Evolutionary conservation across 2,113 vertebrate species (phyloP), one percentile per base, ranked within the genome.

Genomic region (Channa argus): DNA sequence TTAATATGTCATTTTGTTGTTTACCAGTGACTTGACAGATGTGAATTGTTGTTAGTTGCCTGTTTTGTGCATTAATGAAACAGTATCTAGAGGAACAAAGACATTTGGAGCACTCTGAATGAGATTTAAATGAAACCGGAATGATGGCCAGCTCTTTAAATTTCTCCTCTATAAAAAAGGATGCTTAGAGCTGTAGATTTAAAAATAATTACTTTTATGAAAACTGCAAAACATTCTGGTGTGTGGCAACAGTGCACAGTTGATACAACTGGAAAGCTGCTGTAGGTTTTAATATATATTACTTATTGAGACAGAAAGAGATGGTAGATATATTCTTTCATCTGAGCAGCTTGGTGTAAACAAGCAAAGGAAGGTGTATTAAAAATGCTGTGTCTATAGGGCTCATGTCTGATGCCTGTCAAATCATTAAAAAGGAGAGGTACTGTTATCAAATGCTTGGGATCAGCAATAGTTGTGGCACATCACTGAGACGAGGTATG

Each of bases 381-480:
- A 92, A 89, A 93, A 94, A 93, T 58, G 63, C 82, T 77, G 70
- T 88, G 86, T 89, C 83, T 91, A 89, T 84, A 89, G 91, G 89
- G 92, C 92, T 89, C 80, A 87, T 90, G 87, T 93, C 91, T 96
- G 95, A 93, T 85, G 94, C 92, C 94, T 96, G 95, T 95, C 95
- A 95, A 94, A 94, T 89, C 91, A 91, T 94, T 93, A 77, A 94
- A 95, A 96, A 91, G 86, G 61, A 93, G 88, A 92, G 92, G 83
- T 92, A 90, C 82, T 84, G 72, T 95, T 95, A 96, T 96, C 95
- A 95, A 87, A 96, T 92, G 93, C 87, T 86, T 62, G 83, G 88
- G 92, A 96, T 96, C 93, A 94, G 87, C 45, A 92, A 94, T 94
- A 94, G 88, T 82, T 77, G 77, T 83, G 89, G 85, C 86, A 90